Evolutionary conservation across 2,113 vertebrate species (phyloP).

Genomic region (Embiotoca jacksoni): DNA sequence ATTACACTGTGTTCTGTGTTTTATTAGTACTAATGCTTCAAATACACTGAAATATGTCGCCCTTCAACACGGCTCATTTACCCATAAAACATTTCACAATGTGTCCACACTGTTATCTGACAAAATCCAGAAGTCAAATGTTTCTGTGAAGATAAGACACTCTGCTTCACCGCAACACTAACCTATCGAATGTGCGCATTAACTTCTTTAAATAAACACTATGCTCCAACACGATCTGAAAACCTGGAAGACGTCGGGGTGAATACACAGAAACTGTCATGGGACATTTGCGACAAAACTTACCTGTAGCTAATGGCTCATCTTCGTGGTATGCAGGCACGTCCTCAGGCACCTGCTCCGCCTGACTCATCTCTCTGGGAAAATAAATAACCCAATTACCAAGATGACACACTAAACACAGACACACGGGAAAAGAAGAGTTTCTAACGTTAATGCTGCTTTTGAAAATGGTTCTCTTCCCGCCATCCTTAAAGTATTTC

Average conservation of each 20-base stretch:
- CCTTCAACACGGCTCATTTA: too few relatives aligned
- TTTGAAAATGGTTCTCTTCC: not conserved
- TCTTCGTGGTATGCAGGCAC: constrained; percentile 88
- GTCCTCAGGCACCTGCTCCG: constrained; percentile 88
- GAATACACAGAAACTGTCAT: not conserved
- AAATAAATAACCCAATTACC: constrained; percentile 34
- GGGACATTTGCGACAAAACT: not conserved
- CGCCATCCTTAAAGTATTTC: not conserved
- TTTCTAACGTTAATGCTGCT: not conserved
- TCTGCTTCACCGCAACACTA: too few relatives aligned
- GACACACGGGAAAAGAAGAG: not conserved
- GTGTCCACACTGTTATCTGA: too few relatives aligned
- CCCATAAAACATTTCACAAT: too few relatives aligned
- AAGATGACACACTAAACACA: not conserved
- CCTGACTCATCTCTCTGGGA: constrained; percentile 90
- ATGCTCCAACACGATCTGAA: not conserved
- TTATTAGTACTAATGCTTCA: too few relatives aligned
- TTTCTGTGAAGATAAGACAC: too few relatives aligned
- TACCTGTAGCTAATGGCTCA: constrained; percentile 89
- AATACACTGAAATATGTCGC: too few relatives aligned
- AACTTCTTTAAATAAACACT: too few relatives aligned
- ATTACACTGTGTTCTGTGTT: too few relatives aligned
- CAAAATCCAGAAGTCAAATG: too few relatives aligned
- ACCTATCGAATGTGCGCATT: too few relatives aligned
- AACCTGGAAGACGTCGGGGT: not conserved